Conservation (phyloP, 2,888 invertebrate genomes). For the Yponomeuta cagnagella region DNA sequence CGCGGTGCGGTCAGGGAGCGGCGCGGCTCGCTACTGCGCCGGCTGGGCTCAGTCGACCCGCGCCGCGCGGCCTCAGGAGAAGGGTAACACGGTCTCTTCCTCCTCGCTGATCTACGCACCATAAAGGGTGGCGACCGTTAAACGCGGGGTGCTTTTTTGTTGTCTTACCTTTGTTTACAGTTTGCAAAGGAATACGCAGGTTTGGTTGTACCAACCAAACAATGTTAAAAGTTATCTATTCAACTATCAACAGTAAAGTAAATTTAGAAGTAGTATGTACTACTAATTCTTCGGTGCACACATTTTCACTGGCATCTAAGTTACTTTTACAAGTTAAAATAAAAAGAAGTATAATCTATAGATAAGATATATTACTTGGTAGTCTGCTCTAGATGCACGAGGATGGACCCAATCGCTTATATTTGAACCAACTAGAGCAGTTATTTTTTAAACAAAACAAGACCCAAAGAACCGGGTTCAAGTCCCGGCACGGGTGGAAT, state of each 20-base stretch:
- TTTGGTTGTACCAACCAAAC: neutral
- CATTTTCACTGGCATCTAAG: too few species aligned
- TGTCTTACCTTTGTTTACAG: slow-evolving; percentile 6
- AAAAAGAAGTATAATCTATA: too few species aligned
- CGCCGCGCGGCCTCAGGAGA: slow-evolving; percentile 40
- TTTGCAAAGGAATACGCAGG: neutral
- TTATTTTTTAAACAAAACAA: too few species aligned
- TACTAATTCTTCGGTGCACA: too few species aligned
- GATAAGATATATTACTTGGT: too few species aligned
- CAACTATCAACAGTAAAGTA: too few species aligned
- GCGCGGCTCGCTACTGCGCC: slow-evolving; percentile 26
- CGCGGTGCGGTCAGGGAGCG: slow-evolving; percentile 70
- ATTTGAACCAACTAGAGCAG: neutral
- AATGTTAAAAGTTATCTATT: too few species aligned
- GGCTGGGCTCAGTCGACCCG: slow-evolving; percentile 37
- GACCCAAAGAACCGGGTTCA: too few species aligned
- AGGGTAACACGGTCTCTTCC: slow-evolving; percentile 68
- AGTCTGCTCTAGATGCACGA: too few species aligned
- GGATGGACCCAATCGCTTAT: neutral
- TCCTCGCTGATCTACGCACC: slow-evolving; percentile 26
- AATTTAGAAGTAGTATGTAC: too few species aligned
- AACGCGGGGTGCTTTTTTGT: slow-evolving; percentile 23
- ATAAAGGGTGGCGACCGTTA: slow-evolving; percentile 54
- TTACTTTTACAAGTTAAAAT: too few species aligned
- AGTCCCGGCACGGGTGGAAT: too few species aligned